A percentile compares a stretch with the other conserved stretches of the same genome.
Conservation (phyloP, 2,797 vertebrate genomes). For the Premnoplex brunnescens region DNA sequence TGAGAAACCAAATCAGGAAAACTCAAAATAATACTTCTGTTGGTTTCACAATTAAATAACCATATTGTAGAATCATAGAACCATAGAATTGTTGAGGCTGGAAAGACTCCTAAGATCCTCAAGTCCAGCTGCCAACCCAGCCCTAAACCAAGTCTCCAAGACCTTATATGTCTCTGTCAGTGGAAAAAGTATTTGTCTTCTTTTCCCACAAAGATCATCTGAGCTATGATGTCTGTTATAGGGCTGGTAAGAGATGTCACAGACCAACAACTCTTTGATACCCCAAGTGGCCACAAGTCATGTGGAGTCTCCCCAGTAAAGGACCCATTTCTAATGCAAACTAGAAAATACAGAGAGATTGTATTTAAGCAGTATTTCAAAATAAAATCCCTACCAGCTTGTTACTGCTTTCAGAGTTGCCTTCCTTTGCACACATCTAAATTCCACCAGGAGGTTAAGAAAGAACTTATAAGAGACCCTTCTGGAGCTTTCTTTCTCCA, state of each 20-base stretch:
- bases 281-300: rapidly evolving
- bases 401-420: not conserved
- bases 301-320: not conserved
- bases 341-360: not conserved
- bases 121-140: not conserved
- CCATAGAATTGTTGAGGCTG: not conserved
- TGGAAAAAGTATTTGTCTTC: not conserved
- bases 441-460: not conserved
- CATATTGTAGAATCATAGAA: not conserved
- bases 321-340: not conserved
- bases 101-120: not conserved
- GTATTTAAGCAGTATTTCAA: not conserved
- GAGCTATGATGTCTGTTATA: not conserved
- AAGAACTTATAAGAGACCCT: not conserved
- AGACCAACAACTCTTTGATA: not conserved
- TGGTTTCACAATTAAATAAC: not conserved
- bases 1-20: not conserved
- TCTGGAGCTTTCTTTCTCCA: not conserved
- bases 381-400: not conserved
- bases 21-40: not conserved
- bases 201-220: not conserved
- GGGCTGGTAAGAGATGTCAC: not conserved
- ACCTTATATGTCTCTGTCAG: not conserved
- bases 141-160: not conserved
- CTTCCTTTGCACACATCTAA: not conserved